Base-by-base conservation (phyloP, 2,113 vertebrate species). In the Ellobius talpinus region DNA sequence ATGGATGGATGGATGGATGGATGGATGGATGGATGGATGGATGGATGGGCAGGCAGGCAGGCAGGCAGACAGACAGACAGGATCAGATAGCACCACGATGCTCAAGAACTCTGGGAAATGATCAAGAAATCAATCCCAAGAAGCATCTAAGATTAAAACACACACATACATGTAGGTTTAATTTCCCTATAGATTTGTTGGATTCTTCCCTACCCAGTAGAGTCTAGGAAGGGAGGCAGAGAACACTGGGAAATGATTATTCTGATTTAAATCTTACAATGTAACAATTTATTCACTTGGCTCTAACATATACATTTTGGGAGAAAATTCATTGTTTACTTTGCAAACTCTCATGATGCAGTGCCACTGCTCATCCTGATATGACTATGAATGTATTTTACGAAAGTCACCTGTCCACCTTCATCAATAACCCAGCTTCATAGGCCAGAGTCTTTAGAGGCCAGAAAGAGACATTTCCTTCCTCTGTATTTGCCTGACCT, bases 181-280 rank as follows among this genome's bases (percentile, higher is more conserved):
- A 31, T 76, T 88, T 84, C 73, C 73, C 9, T 65, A 29, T 66
- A 55, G 89, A 94, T 76, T 90, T 95, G 3, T 42, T 91, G 84
- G 65, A 89, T 88, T 94, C 76, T 33, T 94, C 94, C 33, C 78
- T 90, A 76, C 36, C 23, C 72, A 81, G 89, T 72, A 78, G 39
- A 92, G 33, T 47, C 33, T 78, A 21, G 4, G 5, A 14, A 23
- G 7, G 1, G 23, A 12, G 14, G 50, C 42, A 72, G 9, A 61
- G 61, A n/a, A 50, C n/a, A 79, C 24, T 70, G 33, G 13, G 3
- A 90, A 96, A 94, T 36, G 36, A 50, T 76, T 84, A 73, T 79
- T 92, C 90, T 52, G 55, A 87, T 76, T 82, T 89, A 85, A 61
- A 79, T 78, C 73, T 90, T 77, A 87, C 87, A 73, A 70, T 92